phyloP scores from a whole-genome alignment of 2,888 invertebrate genomes.

The Schizaphis graminum region DNA sequence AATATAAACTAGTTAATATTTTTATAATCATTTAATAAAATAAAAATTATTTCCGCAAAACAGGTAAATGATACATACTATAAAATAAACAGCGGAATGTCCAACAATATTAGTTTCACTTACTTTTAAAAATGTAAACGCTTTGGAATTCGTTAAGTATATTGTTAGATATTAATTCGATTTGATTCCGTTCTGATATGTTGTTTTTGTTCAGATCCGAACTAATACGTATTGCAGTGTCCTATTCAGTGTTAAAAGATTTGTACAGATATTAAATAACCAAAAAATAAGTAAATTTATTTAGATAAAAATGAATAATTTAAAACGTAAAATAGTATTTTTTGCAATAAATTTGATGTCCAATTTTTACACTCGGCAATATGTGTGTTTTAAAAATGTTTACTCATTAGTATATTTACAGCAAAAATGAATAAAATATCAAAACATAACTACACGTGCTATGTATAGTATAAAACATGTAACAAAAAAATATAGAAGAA shows the following conservation, averaged over 20 bases:
- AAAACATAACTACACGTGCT: too few species aligned
- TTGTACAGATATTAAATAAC: background rate
- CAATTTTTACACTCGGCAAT: too few species aligned
- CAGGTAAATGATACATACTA: background rate
- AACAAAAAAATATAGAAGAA: too few species aligned
- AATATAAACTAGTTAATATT: background rate
- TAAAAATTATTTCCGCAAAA: background rate
- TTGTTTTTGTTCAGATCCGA: background rate
- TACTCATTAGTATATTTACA: too few species aligned
- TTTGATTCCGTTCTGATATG: background rate
- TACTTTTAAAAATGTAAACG: background rate
- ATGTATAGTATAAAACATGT: too few species aligned
- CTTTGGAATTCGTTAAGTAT: background rate
- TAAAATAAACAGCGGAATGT: background rate
- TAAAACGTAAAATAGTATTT: too few species aligned
- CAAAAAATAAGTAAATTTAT: background rate
- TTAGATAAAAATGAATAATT: too few species aligned
- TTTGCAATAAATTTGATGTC: too few species aligned
- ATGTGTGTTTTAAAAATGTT: too few species aligned
- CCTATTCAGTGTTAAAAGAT: background rate
- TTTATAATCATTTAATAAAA: background rate
- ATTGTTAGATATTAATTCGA: background rate
- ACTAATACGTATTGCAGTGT: background rate
- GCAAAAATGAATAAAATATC: too few species aligned
- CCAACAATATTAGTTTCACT: background rate